Base-by-base conservation (phyloP, 2,888 invertebrate species). In the Pyrochroa serraticornis region DNA sequence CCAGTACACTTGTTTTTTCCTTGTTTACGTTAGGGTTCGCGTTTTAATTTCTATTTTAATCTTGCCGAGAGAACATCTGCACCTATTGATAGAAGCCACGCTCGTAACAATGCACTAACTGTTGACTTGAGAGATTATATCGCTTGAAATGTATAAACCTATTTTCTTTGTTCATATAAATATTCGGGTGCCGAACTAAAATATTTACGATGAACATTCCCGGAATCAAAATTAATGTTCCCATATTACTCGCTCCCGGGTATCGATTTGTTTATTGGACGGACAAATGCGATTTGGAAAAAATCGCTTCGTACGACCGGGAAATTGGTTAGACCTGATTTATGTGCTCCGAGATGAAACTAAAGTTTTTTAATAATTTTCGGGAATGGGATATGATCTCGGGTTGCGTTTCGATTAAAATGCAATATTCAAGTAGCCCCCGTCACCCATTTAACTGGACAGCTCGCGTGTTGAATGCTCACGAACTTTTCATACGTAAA, bases 21-120 rank as follows among this genome's bases (percentile, higher is more conserved):
- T 51, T 60, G 60, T 60, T 60, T 60, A 60, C 47, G 51, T 12
- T 42, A 35, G 46, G 54, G 54, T 49, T 59, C 51, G 59, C 62
- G 64, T 67, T 68, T 68, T 66, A 67, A 68, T 68, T 66, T 68
- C 65, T 67, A 67, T 67, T 68, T 68, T 66, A 67, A 68, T 68
- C 65, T 52, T 54, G 59, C 44, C 65, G 65, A 67, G 68, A 56
- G 67, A 68, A 68, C 68, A 68, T 68, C 68, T 68, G 68, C 67
- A 67, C 64, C 65, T 68, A 66, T 68, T 66, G 68, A 68, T 64
- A 63, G 64, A 65, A 65, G 59, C 64, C 65, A 65, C 55, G 66
- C 65, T 60, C 65, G 60, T 61, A 65, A 64, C 63, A 64, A 64
- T 61, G 54, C 64, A 60, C 56, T 22, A 22, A 22, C 22, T 66